Base-by-base conservation (phyloP, 2,888 invertebrate genomes). In the Melanophora roralis region DNA sequence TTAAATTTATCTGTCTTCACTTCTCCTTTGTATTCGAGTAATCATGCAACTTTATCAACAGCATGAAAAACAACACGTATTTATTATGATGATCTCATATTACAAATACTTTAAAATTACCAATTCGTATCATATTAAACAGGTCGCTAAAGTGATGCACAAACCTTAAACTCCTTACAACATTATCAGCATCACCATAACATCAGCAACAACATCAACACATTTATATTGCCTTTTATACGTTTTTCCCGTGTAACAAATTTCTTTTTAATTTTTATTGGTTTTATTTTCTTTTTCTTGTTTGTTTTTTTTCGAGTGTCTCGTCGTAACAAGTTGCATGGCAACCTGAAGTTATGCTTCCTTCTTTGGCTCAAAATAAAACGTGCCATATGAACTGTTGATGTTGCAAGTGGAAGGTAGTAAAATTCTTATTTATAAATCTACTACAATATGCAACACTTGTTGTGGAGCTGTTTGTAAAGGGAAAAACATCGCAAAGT, bases 381-480 rank as follows among this genome's bases (percentile, higher is more conserved):
- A 59, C 57, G 53, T 53, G 67, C 67, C 53, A 38, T 67, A 12
- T 51, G 47, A 14, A 23, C 45, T 40, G 40, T 38, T 57, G 51
- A 32, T 47, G 51, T 55, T 45, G 40, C 21, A 62, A 51, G 67
- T 36, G 16, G 16, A 47, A 73, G 47, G 8, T 34, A 62, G 40
- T 14, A 73, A 36, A 57, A 62, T 19, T 49, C 27, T 68, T 73
- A 73, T 78, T 78, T 78, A 68, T 68, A 55, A 72, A 55, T 73
- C 60, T 62, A 34, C 53, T 78, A 65, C 73, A 68, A 68, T 68
- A 78, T 78, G 78, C 78, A 73, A 73, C 78, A 68, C 73, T 78
- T 78, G 78, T 57, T 73, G 45, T 68, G 77, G 60, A 21, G 49
- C 71, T 64, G 45, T 16, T 55, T 65, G 32, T 55, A 64, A 55